Conservation (phyloP, 1,140 invertebrate species). For the Metaphire vulgaris region DNA sequence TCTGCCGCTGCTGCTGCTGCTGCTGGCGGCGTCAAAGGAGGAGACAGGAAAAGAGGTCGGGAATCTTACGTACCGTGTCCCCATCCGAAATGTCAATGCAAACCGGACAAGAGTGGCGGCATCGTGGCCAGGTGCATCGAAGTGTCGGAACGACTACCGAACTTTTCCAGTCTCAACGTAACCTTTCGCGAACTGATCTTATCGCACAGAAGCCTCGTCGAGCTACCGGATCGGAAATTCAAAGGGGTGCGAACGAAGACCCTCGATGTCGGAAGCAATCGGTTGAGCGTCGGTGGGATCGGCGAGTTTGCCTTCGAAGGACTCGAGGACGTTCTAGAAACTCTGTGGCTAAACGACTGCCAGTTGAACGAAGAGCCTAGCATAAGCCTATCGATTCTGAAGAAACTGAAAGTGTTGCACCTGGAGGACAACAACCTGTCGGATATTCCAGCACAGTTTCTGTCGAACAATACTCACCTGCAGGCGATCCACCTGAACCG, state of each 20-base stretch:
- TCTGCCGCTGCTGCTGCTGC: too few species aligned
- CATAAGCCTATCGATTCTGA: not conserved
- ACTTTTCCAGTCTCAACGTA: not conserved
- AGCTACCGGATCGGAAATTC: not conserved
- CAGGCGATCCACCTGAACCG: not conserved
- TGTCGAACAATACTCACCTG: not conserved
- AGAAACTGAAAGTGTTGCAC: not conserved
- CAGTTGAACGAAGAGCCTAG: not conserved
- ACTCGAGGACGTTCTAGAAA: not conserved
- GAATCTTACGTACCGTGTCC: not conserved
- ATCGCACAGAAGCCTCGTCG: not conserved
- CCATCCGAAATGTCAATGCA: not conserved
- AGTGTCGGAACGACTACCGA: not conserved
- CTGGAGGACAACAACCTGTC: not conserved
- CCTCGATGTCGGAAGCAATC: not conserved
- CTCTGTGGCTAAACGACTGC: not conserved
- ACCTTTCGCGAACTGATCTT: not conserved
- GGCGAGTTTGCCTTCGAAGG: not conserved
- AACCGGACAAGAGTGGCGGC: not conserved
- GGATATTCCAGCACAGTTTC: not conserved
- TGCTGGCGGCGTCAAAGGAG: not conserved
- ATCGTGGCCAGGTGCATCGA: not conserved
- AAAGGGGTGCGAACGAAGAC: not conserved
- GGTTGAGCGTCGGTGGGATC: not conserved
- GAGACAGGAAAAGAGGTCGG: not conserved